Evolutionary conservation across 2,113 vertebrate genomes (phyloP).

Genomic region (Pipra filicauda): DNA sequence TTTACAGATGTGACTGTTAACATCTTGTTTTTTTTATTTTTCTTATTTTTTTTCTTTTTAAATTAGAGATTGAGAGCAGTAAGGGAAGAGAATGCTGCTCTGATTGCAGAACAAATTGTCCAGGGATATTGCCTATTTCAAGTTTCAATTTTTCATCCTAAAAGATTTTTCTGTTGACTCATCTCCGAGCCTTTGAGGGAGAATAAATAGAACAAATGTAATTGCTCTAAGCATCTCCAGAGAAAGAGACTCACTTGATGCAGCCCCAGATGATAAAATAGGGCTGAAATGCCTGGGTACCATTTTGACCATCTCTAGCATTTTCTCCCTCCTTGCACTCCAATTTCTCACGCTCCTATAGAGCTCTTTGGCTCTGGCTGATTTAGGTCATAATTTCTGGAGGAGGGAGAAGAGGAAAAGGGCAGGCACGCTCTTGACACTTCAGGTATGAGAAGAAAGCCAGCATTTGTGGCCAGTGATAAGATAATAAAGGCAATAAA

Average conservation of each 20-base stretch:
- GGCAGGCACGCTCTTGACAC: background rate
- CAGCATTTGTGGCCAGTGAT: background rate
- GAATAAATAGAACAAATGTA: constrained; percentile 57
- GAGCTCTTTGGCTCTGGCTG: background rate
- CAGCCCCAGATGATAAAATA: constrained; percentile 11
- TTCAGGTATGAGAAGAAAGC: background rate
- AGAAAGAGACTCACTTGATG: background rate
- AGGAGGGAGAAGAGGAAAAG: background rate
- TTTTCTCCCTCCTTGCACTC: background rate
- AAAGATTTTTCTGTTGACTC: constrained; percentile 62
- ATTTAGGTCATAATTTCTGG: background rate
- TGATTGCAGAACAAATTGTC: constrained; percentile 54
- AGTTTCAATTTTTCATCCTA: constrained; percentile 10
- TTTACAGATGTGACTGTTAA: constrained; percentile 23
- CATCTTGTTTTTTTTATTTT: background rate
- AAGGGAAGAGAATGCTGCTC: background rate
- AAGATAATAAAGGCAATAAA: background rate
- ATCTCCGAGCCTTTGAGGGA: constrained; percentile 34
- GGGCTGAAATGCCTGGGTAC: background rate
- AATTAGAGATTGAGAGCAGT: background rate
- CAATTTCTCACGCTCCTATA: background rate
- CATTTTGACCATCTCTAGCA: background rate
- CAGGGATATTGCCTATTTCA: constrained; percentile 27
- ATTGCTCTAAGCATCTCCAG: constrained; percentile 39
- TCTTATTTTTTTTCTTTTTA: background rate